Conservation (phyloP, 2,113 vertebrate species). For the Hemiscyllium ocellatum region DNA sequence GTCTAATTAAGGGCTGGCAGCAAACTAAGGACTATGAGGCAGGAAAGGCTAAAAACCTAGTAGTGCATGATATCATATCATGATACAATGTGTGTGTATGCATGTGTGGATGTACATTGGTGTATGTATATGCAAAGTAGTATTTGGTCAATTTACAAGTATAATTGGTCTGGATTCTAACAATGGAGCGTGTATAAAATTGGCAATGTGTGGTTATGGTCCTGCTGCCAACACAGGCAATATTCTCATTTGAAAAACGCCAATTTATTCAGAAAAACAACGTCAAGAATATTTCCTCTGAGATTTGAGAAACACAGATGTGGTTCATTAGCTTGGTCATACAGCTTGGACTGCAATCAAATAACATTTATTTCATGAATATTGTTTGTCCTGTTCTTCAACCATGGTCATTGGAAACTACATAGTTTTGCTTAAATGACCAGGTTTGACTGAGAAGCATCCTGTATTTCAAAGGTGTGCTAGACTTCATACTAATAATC, state of each 20-base stretch:
- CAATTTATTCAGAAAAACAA: constrained; percentile 7
- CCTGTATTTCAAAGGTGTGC: not conserved
- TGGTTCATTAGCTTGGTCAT: not conserved
- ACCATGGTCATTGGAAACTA: not conserved
- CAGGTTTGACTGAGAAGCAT: not conserved
- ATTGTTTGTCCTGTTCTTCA: not conserved
- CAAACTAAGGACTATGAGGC: not conserved
- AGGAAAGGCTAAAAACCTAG: not conserved
- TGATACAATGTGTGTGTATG: not conserved
- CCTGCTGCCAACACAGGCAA: not conserved
- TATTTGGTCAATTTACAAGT: not conserved
- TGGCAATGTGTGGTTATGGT: not conserved
- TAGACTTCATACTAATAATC: not conserved
- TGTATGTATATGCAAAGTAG: no score
- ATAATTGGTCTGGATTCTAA: not conserved
- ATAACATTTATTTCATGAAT: not conserved
- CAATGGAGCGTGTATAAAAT: not conserved
- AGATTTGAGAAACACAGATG: constrained; percentile 1
- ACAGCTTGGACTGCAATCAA: not conserved
- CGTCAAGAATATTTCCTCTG: not conserved
- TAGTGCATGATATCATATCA: not conserved
- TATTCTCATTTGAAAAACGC: not conserved
- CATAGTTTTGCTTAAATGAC: not conserved
- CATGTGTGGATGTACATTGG: not conserved
- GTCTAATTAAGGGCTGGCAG: not conserved